phyloP scores from a whole-genome alignment of 92 coral and sea anemone genomes.

The Phenganax subtilis region DNA sequence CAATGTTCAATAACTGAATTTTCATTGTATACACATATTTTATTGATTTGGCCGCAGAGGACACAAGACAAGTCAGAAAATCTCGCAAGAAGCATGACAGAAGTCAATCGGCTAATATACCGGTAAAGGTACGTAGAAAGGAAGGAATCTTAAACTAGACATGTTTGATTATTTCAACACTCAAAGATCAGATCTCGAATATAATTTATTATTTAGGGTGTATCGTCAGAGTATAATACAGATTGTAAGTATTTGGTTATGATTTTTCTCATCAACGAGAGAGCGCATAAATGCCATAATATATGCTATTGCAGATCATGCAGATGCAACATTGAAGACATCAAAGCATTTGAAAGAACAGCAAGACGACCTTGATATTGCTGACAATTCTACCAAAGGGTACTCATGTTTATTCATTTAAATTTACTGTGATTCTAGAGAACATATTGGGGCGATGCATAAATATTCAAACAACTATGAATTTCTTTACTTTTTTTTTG shows the following conservation, averaged over 20 bases:
- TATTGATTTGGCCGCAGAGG: background rate
- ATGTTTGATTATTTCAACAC: background rate
- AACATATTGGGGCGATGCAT: too few relatives aligned
- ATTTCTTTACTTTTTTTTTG: background rate
- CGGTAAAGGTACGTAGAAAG: background rate
- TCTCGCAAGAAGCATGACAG: constrained; percentile 36
- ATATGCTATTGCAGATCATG: background rate
- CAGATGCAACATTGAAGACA: background rate
- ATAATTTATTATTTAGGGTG: background rate
- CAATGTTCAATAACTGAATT: background rate
- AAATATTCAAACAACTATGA: background rate
- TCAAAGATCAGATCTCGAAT: background rate
- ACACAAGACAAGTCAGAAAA: constrained; percentile 4
- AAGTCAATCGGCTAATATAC: constrained; percentile 3
- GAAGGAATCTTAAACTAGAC: background rate
- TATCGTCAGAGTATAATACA: background rate
- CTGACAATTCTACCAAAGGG: background rate
- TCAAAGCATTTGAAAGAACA: constrained; percentile 1
- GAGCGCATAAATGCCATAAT: background rate
- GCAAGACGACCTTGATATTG: constrained; percentile 18
- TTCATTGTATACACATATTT: background rate
- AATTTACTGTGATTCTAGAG: too few relatives aligned
- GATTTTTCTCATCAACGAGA: background rate
- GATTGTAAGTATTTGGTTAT: constrained; percentile 14
- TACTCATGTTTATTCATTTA: background rate